Evolutionary conservation across 64 coral and sea anemone species (phyloP).

Genomic region (Pocillopora verrucosa): DNA sequence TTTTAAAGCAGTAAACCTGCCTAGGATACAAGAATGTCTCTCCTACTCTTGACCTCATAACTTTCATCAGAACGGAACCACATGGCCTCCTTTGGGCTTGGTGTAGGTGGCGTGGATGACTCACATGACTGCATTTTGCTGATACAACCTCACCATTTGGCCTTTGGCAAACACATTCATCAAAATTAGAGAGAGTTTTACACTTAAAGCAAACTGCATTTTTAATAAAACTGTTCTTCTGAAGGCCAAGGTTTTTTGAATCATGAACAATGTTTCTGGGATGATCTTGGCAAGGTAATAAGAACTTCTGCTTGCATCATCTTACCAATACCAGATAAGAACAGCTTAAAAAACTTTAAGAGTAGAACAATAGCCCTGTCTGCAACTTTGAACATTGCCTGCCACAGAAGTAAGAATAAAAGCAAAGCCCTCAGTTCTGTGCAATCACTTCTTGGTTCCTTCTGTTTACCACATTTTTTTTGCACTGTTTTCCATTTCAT

Average conservation of each 20-base stretch:
- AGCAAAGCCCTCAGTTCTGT: conserved; percentile 14
- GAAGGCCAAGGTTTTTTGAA: conserved; percentile 17
- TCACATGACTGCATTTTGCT: conserved; percentile 34
- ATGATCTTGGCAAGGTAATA: conserved; percentile 30
- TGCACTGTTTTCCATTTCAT: conserved; percentile 1
- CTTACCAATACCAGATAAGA: conserved; percentile 1
- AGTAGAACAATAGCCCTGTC: no score
- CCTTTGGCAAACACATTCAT: no score
- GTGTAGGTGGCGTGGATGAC: conserved; percentile 32
- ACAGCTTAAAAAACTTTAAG: no score
- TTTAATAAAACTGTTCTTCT: conserved; percentile 47
- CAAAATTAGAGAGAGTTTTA: no score
- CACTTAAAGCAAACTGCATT: no score
- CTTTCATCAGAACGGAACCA: conserved; percentile 37
- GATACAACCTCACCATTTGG: no score
- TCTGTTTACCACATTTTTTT: no score
- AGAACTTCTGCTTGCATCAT: conserved; percentile 13
- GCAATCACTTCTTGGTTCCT: background rate
- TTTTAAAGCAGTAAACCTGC: no score
- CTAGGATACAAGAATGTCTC: conserved; percentile 31
- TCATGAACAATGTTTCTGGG: conserved; percentile 39
- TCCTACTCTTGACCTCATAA: conserved; percentile 7
- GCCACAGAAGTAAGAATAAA: no score
- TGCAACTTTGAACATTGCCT: no score
- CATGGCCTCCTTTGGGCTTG: conserved; percentile 7